Evolutionary conservation across 2,797 vertebrate genomes (phyloP).

Genomic region (Argya squamiceps): DNA sequence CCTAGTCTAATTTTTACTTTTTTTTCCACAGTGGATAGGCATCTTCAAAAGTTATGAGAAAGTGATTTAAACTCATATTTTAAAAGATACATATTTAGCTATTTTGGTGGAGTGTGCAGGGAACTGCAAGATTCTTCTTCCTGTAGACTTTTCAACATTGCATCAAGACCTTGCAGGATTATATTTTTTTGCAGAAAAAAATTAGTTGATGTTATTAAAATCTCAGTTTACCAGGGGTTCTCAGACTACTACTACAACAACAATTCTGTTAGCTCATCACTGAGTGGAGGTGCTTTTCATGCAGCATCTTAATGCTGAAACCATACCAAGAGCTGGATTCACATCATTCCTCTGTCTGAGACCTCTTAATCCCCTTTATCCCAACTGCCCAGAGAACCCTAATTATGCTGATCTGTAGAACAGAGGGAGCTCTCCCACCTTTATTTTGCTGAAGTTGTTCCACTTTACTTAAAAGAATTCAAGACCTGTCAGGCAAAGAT

Average conservation of each 20-base stretch:
- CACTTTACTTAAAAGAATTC: neutral
- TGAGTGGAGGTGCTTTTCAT: neutral
- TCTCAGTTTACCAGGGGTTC: neutral
- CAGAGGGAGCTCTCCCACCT: neutral
- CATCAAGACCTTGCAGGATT: neutral
- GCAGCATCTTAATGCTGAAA: neutral
- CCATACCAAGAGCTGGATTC: neutral
- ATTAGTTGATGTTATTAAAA: neutral
- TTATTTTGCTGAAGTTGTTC: neutral
- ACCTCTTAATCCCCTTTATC: neutral
- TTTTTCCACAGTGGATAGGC: neutral
- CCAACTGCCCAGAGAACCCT: neutral
- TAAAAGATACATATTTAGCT: neutral
- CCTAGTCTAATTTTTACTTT: neutral
- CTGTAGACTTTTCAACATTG: neutral
- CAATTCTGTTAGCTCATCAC: neutral
- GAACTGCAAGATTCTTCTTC: neutral
- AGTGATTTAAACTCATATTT: neutral
- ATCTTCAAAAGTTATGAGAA: neutral
- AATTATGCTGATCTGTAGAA: neutral
- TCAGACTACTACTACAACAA: neutral
- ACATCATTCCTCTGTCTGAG: neutral
- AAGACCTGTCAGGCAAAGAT: neutral
- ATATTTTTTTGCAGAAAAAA: neutral
- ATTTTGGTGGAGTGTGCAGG: neutral